Evolutionary conservation across 2,888 invertebrate species (phyloP).

Genomic region (Arrhopalites spinosus): DNA sequence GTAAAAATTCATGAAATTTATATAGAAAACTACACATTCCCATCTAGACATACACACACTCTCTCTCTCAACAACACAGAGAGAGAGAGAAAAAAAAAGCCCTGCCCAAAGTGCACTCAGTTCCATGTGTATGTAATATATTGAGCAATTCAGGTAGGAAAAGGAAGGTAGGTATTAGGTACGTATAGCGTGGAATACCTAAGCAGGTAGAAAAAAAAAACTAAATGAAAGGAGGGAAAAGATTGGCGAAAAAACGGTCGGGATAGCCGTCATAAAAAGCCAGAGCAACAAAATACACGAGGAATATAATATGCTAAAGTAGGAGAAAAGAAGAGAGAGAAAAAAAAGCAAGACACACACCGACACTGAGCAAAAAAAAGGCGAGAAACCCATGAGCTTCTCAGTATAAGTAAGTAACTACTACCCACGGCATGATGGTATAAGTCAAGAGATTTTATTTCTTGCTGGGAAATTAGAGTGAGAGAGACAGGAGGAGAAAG

Average conservation of each 20-base stretch:
- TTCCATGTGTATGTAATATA: too few relatives aligned
- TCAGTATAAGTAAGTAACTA: neutral
- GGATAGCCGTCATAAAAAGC: constrained; percentile 9
- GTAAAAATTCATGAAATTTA: too few relatives aligned
- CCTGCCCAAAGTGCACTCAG: too few relatives aligned
- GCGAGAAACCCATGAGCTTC: neutral
- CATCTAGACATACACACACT: too few relatives aligned
- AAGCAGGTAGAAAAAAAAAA: neutral
- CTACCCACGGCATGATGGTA: constrained; percentile 2
- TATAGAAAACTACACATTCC: too few relatives aligned
- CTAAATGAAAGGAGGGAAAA: constrained; percentile 4
- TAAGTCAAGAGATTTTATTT: constrained; percentile 12
- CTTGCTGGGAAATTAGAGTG: constrained; percentile 6
- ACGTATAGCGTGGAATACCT: neutral
- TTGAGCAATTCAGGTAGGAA: too few relatives aligned
- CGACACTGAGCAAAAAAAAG: too few relatives aligned
- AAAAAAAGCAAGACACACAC: neutral
- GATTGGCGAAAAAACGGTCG: neutral
- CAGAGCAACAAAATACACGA: constrained; percentile 3
- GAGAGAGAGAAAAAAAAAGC: too few relatives aligned
- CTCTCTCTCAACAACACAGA: too few relatives aligned
- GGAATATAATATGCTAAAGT: constrained; percentile 3
- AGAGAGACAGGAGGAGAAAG: neutral
- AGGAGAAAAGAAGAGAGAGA: neutral
- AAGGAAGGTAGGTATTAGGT: too few relatives aligned